Percentiles rank a stretch among this genome's conserved stretches.
Evolutionary conservation across 2,797 vertebrate species (phyloP).

Genomic region (Oceanodroma leucorhoa): DNA sequence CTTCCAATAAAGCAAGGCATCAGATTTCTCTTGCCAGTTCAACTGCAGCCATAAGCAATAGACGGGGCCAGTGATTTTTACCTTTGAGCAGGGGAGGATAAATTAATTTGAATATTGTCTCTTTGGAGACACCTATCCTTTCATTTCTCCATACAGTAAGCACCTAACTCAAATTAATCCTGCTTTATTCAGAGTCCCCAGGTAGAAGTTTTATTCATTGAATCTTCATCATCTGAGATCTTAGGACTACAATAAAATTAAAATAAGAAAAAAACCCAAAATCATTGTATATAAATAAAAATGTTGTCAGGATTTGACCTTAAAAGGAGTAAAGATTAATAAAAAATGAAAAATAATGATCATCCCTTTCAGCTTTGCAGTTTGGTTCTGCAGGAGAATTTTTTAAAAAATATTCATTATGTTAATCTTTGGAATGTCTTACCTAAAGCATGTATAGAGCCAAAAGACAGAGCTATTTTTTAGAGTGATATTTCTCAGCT

Average conservation of each 20-base stretch:
- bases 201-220: neutral
- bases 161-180: neutral
- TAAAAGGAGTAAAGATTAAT: neutral
- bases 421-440: conserved; percentile 13
- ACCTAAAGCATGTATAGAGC: neutral
- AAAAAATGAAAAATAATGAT: neutral
- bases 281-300: neutral
- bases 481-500: neutral
- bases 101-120: neutral
- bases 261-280: neutral
- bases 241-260: neutral
- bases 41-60: neutral
- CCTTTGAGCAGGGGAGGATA: neutral
- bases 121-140: neutral
- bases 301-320: neutral
- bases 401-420: neutral
- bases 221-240: neutral
- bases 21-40: neutral
- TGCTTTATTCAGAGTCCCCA: neutral
- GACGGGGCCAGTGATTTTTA: neutral
- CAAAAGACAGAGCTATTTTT: conserved; percentile 35
- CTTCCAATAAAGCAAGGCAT: neutral
- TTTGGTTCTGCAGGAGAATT: neutral
- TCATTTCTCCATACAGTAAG: neutral
- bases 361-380: neutral